These are phyloP conservation scores for Asteroscopus sphinx DNA, from an alignment of 2,888 invertebrate species.

Conservation along the genomic window DNA sequence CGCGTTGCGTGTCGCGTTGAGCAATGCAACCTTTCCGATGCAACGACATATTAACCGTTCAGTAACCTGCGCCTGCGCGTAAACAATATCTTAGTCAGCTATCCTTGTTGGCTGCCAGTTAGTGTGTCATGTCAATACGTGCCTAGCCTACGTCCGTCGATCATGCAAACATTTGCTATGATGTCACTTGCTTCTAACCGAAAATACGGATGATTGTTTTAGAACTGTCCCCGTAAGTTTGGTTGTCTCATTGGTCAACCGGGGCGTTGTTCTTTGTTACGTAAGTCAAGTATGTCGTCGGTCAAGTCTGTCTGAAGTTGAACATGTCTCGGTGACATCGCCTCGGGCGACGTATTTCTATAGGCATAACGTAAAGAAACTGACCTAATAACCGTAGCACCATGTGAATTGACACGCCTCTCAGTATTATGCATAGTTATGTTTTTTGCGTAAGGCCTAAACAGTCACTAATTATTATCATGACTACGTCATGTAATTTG, in stretches of 20 bases:
- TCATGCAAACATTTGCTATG: slow-evolving; percentile 59
- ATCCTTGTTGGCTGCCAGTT: slow-evolving; percentile 41
- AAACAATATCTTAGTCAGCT: slow-evolving; percentile 42
- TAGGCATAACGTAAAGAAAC: slow-evolving; percentile 23
- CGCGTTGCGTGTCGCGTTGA: slow-evolving; percentile 48
- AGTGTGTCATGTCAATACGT: slow-evolving; percentile 56
- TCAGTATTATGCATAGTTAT: slow-evolving; percentile 4
- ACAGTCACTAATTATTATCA: slow-evolving; percentile 39
- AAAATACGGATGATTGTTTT: slow-evolving; percentile 63
- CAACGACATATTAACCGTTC: slow-evolving; percentile 42
- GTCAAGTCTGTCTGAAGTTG: slow-evolving; percentile 33
- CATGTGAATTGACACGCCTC: slow-evolving; percentile 6
- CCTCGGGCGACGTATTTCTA: slow-evolving; percentile 21
- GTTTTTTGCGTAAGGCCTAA: slow-evolving; percentile 40
- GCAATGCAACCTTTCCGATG: slow-evolving; percentile 56
- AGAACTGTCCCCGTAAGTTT: slow-evolving; percentile 49
- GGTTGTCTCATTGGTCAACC: slow-evolving; percentile 69
- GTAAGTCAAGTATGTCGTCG: slow-evolving; percentile 64
- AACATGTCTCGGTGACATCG: slow-evolving; percentile 41
- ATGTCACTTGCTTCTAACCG: slow-evolving; percentile 60
- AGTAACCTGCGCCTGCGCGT: slow-evolving; percentile 39
- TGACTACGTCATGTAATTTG: too few species aligned
- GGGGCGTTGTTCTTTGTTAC: slow-evolving; percentile 63
- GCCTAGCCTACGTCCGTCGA: slow-evolving; percentile 43
- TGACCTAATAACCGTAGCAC: slow-evolving; percentile 16